These are phyloP conservation scores for Chironomus riparius DNA, from an alignment of 2,888 invertebrate species.

Conservation along the genomic window DNA sequence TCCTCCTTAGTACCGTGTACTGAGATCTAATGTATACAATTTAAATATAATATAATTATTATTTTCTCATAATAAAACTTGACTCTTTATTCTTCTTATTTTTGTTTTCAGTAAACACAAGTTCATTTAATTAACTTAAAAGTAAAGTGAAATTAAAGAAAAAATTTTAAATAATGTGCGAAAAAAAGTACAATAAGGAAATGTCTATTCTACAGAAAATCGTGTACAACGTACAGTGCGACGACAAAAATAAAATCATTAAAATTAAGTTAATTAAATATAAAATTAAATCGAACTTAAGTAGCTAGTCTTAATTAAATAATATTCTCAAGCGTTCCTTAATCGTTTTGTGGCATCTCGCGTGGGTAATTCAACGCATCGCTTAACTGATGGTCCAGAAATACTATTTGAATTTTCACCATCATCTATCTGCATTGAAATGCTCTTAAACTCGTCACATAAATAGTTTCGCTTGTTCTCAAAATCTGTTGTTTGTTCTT, in stretches of 20 bases:
- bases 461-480: slow-evolving; percentile 71
- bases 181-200: too few relatives aligned
- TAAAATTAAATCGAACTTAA: not conserved
- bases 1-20: not conserved
- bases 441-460: slow-evolving; percentile 51
- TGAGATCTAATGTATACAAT: not conserved
- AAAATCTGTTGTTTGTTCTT: slow-evolving; percentile 60
- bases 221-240: too few relatives aligned
- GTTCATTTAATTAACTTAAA: too few relatives aligned
- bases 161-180: too few relatives aligned
- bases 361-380: not conserved
- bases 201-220: too few relatives aligned
- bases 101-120: too few relatives aligned
- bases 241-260: not conserved
- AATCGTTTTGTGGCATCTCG: not conserved
- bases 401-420: not conserved
- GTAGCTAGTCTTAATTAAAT: not conserved
- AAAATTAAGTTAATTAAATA: not conserved
- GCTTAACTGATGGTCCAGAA: not conserved
- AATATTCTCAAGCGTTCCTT: not conserved
- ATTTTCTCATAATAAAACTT: too few relatives aligned
- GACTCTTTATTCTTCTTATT: too few relatives aligned
- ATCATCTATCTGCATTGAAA: not conserved
- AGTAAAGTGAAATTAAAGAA: too few relatives aligned
- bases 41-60: too few relatives aligned